Conservation (phyloP, 1,140 invertebrate species). For the Charaxes varanes region DNA sequence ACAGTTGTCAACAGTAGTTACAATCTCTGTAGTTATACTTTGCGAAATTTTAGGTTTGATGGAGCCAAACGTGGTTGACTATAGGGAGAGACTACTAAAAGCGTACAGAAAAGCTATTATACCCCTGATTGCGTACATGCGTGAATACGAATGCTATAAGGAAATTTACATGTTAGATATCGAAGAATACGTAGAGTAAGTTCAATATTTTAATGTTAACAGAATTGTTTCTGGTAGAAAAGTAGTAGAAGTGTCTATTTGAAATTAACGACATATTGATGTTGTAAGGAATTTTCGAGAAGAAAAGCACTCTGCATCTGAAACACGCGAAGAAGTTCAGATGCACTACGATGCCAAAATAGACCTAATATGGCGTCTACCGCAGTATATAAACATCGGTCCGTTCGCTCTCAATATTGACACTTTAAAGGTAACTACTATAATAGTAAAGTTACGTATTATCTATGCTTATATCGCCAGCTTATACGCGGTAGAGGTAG, state of each 20-base stretch:
- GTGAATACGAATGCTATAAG: slow-evolving; percentile 73
- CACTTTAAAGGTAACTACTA: slow-evolving; percentile 66
- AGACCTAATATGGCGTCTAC: slow-evolving; percentile 73
- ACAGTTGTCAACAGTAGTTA: too few relatives aligned
- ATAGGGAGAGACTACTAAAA: slow-evolving; percentile 65
- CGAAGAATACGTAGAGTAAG: slow-evolving; percentile 76
- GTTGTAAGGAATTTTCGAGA: slow-evolving; percentile 68
- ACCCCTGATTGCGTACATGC: slow-evolving; percentile 76
- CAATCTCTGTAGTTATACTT: too few relatives aligned
- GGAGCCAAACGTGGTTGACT: slow-evolving; percentile 75
- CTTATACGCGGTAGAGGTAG: too few relatives aligned
- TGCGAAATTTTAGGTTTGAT: slow-evolving; percentile 62
- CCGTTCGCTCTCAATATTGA: slow-evolving; percentile 80
- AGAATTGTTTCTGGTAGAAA: too few relatives aligned
- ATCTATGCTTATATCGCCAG: too few relatives aligned
- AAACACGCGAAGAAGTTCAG: slow-evolving; percentile 77
- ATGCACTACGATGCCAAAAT: slow-evolving; percentile 73
- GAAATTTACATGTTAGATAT: slow-evolving; percentile 73
- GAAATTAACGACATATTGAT: background rate
- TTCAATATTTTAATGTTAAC: slow-evolving; percentile 4
- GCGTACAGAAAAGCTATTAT: slow-evolving; percentile 79
- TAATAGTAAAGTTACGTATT: too few relatives aligned
- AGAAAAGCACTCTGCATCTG: slow-evolving; percentile 71
- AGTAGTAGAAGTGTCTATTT: too few relatives aligned
- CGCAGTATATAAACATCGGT: slow-evolving; percentile 79